phyloP scores from a whole-genome alignment of 2,797 vertebrate genomes.

The Lithobates sylvaticus region DNA sequence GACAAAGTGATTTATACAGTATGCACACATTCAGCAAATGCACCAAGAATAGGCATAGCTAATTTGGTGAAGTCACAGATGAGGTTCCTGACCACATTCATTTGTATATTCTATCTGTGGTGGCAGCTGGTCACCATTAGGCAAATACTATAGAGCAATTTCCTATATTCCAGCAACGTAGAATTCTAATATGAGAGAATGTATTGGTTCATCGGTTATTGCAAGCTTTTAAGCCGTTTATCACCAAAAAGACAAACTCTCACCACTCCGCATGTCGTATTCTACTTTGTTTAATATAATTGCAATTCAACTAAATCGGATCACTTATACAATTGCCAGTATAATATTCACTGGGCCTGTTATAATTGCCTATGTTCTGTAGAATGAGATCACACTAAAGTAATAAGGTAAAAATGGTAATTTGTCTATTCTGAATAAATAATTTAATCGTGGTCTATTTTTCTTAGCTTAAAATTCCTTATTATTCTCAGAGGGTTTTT shows the following conservation, averaged over 20 bases:
- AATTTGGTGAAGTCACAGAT: not conserved
- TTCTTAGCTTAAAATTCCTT: constrained; percentile 35
- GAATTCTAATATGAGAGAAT: not conserved
- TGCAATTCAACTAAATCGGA: constrained; percentile 18
- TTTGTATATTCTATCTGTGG: not conserved
- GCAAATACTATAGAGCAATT: not conserved
- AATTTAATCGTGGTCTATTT: constrained; percentile 34
- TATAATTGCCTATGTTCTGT: constrained; percentile 17
- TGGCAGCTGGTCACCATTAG: not conserved
- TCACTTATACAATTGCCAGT: constrained; percentile 4
- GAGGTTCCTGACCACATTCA: not conserved
- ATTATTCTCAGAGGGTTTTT: constrained; percentile 33
- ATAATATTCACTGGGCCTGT: not conserved
- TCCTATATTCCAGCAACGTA: not conserved
- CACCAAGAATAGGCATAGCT: not conserved
- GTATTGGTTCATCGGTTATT: not conserved
- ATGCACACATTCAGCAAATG: not conserved
- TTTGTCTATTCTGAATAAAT: constrained; percentile 44
- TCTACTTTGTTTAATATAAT: constrained; percentile 12
- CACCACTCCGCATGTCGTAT: not conserved
- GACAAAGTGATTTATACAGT: no score
- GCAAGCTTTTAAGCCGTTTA: not conserved
- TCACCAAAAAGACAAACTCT: constrained; percentile 4
- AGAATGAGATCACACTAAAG: not conserved
- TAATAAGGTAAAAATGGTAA: constrained; percentile 33